Conservation (phyloP, 2,113 vertebrate species). For the Pyxicephalus adspersus region DNA sequence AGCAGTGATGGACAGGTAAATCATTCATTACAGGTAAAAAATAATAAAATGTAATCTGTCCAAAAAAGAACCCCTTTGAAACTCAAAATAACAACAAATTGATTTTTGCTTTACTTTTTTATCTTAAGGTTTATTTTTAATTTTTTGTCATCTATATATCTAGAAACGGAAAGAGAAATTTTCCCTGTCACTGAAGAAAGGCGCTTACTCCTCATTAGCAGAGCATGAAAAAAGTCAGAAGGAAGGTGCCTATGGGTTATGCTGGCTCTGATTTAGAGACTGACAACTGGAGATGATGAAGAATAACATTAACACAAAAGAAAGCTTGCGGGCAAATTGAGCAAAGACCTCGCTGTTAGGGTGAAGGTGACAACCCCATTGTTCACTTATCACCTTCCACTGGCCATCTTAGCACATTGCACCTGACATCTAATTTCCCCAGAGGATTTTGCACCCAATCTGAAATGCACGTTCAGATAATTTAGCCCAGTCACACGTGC, state of each 20-base stretch:
- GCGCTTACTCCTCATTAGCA: conserved; percentile 53
- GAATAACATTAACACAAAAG: conserved; percentile 57
- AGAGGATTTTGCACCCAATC: conserved; percentile 46
- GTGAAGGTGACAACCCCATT: conserved; percentile 55
- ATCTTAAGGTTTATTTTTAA: conserved; percentile 38
- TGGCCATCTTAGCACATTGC: conserved; percentile 47
- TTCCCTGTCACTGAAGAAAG: conserved; percentile 51
- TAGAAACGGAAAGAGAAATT: conserved; percentile 45
- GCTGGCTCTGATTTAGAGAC: conserved; percentile 57
- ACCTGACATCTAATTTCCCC: conserved; percentile 52
- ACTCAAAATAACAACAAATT: conserved; percentile 32
- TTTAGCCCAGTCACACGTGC: conserved; percentile 42
- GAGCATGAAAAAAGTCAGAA: conserved; percentile 56
- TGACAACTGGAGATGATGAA: conserved; percentile 56
- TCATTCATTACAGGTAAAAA: neutral
- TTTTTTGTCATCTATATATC: conserved; percentile 28
- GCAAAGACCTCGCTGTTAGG: conserved; percentile 54
- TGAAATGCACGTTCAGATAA: conserved; percentile 46
- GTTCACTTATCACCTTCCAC: conserved; percentile 57
- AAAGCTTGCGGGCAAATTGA: conserved; percentile 55
- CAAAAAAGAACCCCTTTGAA: no score
- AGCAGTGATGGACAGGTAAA: conserved; percentile 10
- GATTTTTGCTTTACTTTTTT: neutral
- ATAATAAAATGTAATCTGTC: neutral
- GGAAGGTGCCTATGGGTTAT: conserved; percentile 55